Base-by-base conservation (phyloP, 1,140 invertebrate species). In the Eueides isabella region DNA sequence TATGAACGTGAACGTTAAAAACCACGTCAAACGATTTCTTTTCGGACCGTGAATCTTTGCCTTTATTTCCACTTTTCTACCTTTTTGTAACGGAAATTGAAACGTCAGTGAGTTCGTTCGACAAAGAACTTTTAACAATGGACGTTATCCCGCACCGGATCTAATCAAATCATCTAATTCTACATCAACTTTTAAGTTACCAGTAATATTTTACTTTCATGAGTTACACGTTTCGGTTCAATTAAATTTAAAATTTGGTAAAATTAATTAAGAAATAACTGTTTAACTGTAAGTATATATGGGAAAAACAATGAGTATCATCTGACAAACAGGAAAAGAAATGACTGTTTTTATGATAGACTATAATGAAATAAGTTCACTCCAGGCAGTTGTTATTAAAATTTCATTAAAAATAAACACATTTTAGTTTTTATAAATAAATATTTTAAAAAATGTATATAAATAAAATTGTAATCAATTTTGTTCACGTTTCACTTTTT, bases 1-100 rank as follows among this genome's bases (percentile, higher is more conserved):
- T 63, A 30, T 62, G 30, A 62, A 29, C 26, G 11, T 14, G 29
- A 63, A 63, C 29, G 16, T 63, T 66, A 66, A 66, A 63, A 16
- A 63, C 16, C 44, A 61, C 67, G 30, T 26, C 48, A 61, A 70
- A 44, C 33, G 35, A 71, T 65, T 67, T 69, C 55, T 71, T 33
- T 64, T 64, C 61, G 48, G 30, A 67, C 41, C 48, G 48, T 35
- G 16, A 62, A 61, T 68, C 68, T 62, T 74, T 78, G 66, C 72
- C 70, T 69, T 80, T 79, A 77, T 77, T 80, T 63, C 76, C 74
- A 71, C 31, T 79, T 80, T 75, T 69, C 71, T 73, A 70, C 72
- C 74, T 76, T 78, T 82, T 79, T 80, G 72, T 72, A 76, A 71
- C 74, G 80, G 80, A 82, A 82, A 82, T 82, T 82, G 78, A 82